Conservation (phyloP, 2,888 invertebrate genomes). For the Drosophila meridiana region DNA sequence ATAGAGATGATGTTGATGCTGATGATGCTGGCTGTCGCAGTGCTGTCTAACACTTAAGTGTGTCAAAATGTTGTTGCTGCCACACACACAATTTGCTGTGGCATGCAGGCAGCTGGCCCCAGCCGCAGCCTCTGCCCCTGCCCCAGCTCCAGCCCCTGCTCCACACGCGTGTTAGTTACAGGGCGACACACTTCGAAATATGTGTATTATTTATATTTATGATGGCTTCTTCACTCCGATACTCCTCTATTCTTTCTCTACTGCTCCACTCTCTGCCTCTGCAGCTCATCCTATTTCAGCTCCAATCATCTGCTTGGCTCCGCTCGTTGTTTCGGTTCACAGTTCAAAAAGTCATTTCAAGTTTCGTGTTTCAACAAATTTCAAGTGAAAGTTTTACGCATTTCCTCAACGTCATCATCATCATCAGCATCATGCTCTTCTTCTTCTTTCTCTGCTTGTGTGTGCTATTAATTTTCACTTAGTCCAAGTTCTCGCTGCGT, state of each 20-base stretch:
- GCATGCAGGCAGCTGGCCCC: constrained; percentile 62
- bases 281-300: constrained; percentile 27
- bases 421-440: neutral
- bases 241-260: constrained; percentile 1
- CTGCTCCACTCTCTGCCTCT: constrained; percentile 5
- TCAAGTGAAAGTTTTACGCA: constrained; percentile 74
- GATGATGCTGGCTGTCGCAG: constrained; percentile 65
- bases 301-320: constrained; percentile 9
- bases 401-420: neutral
- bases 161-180: constrained; percentile 65
- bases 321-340: constrained; percentile 58
- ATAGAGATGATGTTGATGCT: constrained; percentile 55
- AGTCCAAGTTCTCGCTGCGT: constrained; percentile 59
- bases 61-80: constrained; percentile 77
- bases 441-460: neutral
- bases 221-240: constrained; percentile 35
- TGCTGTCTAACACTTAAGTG: constrained; percentile 75
- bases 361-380: constrained; percentile 74
- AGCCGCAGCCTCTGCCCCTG: neutral
- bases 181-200: constrained; percentile 36
- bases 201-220: constrained; percentile 56
- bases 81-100: constrained; percentile 56
- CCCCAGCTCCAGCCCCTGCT: neutral
- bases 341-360: constrained; percentile 78
- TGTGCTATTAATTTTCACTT: constrained; percentile 75